Base-by-base conservation (phyloP, 2,888 invertebrate species). In the Heteromurus nitidus region DNA sequence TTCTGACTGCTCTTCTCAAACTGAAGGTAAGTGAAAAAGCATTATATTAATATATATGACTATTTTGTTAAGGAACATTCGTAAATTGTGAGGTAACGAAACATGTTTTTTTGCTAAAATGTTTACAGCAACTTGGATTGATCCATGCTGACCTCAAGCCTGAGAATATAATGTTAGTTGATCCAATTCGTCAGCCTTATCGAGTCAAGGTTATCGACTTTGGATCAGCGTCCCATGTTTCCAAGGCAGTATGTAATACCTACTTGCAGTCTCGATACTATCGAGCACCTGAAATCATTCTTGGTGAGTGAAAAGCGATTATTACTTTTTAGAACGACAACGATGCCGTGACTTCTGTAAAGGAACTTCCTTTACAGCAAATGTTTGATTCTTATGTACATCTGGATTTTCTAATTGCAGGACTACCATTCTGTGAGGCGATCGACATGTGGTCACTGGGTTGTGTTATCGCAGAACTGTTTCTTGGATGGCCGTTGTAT, bases 391-490 rank as follows among this genome's bases (percentile, higher is more conserved):
- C n/a, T 91, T 36, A 13, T 9, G 36, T 36, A 36, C 36, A 36
- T 36, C 36, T 36, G 36, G 7, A 13, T 36, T n/a, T n/a, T n/a
- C n/a, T n/a, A n/a, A n/a, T n/a, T n/a, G n/a, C 83, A 90, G 90
- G 99, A 24, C 91, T 99, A 88, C 99, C 98, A 83, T 99, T 99
- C 91, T 98, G 98, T 91, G 99, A 99, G 90, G 97, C 99, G 16
- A 99, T 99, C 88, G 99, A 99, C 91, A 99, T 99, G 99, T 99
- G 99, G 99, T 99, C 98, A 5, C 91, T 99, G 86, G 99, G 99
- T 80, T 99, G 99, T 91, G 99, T 99, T 85, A 98, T 99, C 62
- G 99, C 99, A 1, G 99, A 99, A 90, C 92, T 99, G 87, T 99
- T 99, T 91, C 92, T 99, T 58, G 99, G 99, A 85, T 99, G 99